Base-by-base conservation (phyloP, 1,140 invertebrate species). In the Drosophila seguyi region DNA sequence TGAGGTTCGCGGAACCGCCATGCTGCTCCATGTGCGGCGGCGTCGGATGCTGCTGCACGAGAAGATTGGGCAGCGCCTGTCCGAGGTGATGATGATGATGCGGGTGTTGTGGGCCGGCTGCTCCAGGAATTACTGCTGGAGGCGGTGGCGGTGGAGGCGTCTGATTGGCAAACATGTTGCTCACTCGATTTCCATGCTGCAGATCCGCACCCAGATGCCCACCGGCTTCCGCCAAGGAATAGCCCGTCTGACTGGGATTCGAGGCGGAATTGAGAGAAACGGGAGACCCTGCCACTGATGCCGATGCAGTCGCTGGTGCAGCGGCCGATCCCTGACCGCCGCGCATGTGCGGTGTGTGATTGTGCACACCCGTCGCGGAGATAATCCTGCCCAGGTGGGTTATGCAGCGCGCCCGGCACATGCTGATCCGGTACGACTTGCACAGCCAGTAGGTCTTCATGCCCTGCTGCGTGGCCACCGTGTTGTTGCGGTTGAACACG, bases 391-490 rank as follows among this genome's bases (percentile, higher is more conserved):
- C 92, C 55, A 92, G 85, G 60, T 93, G 92, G 3, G 92, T 93
- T 47, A 93, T 93, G 72, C 92, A 93, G 56, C 92, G 75, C 5
- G 92, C 92, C 39, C 92, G 88, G 38, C 92, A 93, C 92, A 93
- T 93, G 68, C 91, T 92, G 55, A 93, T 93, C 31, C 92, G 88
- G 75, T 93, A 93, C 11, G 92, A 92, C 55, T 93, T 93, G 72
- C 92, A 93, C 45, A 93, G 78, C 92, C 92, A 93, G 61, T 93
- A 93, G 34, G 92, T 93, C 90, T 93, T 93, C 92, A 93, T 93
- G 60, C 92, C 92, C 81, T 93, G 92, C 65, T 93, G 92, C 39
- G 92, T 93, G 66, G 92, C 92, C 34, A 93, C 92, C 39, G 92
- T 93, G 75, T 93, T 93, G 75, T 93, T 93, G 42, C 92, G 87